Conservation (phyloP, 2,888 invertebrate species). For the Pammene aurita region DNA sequence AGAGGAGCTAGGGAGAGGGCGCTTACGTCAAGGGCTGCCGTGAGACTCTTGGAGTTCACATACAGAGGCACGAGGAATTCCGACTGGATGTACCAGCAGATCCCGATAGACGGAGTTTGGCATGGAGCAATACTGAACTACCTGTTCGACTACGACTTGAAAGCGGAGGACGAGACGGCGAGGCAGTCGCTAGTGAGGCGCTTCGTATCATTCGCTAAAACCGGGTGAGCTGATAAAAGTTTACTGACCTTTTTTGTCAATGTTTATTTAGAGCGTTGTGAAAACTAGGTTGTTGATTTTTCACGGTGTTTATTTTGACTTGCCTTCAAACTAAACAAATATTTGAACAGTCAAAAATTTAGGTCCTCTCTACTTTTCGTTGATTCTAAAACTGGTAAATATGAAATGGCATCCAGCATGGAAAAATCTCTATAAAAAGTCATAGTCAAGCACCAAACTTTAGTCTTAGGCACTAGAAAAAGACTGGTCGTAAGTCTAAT, state of each 20-base stretch:
- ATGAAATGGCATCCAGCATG: too few species aligned
- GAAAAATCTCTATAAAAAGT: too few species aligned
- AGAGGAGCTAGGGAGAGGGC: conserved; percentile 65
- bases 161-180: conserved; percentile 50
- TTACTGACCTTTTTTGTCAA: conserved; percentile 1
- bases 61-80: conserved; percentile 63
- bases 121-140: conserved; percentile 71
- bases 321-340: neutral
- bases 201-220: conserved; percentile 59
- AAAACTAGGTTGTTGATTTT: conserved; percentile 16
- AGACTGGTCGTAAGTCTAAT: too few species aligned
- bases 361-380: neutral
- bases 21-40: conserved; percentile 55
- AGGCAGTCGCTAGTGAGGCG: conserved; percentile 56
- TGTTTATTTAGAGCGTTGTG: neutral
- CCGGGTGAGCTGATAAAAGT: conserved; percentile 58
- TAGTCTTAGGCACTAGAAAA: too few species aligned
- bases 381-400: too few species aligned
- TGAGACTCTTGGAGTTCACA: conserved; percentile 66
- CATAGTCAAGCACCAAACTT: too few species aligned
- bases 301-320: conserved; percentile 1
- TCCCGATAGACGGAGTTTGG: conserved; percentile 63
- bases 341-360: neutral
- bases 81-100: conserved; percentile 62
- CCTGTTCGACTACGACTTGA: conserved; percentile 64